Evolutionary conservation across 2,797 vertebrate species (phyloP).

Genomic region (Myotis findleyi): DNA sequence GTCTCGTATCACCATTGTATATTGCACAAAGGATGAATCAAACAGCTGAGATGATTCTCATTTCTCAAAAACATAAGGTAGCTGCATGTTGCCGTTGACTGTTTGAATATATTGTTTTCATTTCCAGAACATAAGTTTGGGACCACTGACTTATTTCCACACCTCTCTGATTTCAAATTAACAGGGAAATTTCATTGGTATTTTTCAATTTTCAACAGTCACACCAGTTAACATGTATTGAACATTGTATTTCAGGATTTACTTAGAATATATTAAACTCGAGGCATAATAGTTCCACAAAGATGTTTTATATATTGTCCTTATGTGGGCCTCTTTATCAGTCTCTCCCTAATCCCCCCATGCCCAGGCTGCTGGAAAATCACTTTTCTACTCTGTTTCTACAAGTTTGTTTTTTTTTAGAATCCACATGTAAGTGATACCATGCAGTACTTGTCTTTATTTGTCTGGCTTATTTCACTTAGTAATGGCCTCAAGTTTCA

Average conservation of each 20-base stretch:
- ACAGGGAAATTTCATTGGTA: background rate
- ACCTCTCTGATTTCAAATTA: slow-evolving; percentile 29
- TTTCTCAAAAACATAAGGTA: slow-evolving; percentile 3
- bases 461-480: background rate
- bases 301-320: background rate
- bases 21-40: background rate
- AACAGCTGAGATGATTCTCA: background rate
- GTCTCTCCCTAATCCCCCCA: background rate
- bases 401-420: background rate
- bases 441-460: background rate
- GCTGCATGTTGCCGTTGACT: background rate
- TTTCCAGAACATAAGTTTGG: slow-evolving; percentile 29
- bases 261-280: background rate
- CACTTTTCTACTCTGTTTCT: background rate
- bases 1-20: background rate
- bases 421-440: background rate
- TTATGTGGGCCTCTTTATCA: background rate
- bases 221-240: background rate
- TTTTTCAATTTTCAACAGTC: background rate
- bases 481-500: background rate
- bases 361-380: background rate
- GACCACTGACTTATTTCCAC: background rate
- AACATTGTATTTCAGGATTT: background rate
- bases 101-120: slow-evolving; percentile 22
- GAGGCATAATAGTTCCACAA: background rate